Conservation (phyloP, 1,140 invertebrate genomes). For the Pogonomyrmex barbatus region DNA sequence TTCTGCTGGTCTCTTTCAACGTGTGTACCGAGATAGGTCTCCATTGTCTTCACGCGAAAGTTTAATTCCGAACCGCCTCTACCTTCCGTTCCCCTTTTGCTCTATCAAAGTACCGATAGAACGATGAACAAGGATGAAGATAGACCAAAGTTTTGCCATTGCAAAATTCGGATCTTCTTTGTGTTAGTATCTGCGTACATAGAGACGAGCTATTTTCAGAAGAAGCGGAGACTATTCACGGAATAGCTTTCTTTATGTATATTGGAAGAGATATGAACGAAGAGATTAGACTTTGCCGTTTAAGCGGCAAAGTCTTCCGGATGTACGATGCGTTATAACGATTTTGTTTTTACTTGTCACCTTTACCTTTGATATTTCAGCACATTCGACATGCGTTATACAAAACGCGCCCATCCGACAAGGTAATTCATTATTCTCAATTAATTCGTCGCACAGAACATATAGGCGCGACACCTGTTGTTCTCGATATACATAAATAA, state of each 20-base stretch:
- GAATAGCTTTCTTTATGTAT: constrained; percentile 16
- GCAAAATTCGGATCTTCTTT: constrained; percentile 38
- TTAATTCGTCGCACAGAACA: constrained; percentile 56
- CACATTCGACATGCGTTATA: neutral
- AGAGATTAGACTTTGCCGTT: constrained; percentile 8
- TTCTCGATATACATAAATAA: constrained; percentile 27
- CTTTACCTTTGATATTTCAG: constrained; percentile 23
- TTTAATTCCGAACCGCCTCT: constrained; percentile 71
- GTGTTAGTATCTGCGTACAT: neutral
- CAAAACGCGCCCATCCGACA: constrained; percentile 25
- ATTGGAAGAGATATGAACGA: neutral
- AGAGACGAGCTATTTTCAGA: neutral
- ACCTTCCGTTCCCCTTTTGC: constrained; percentile 55
- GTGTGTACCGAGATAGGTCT: constrained; percentile 66
- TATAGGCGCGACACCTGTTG: constrained; percentile 57
- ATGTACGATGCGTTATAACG: neutral
- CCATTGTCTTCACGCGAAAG: constrained; percentile 73
- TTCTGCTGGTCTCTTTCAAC: constrained; percentile 61
- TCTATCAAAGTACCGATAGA: constrained; percentile 60
- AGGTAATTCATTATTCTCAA: constrained; percentile 47
- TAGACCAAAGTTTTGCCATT: constrained; percentile 69
- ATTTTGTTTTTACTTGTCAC: neutral
- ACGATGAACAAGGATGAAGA: constrained; percentile 71
- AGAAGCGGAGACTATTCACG: neutral
- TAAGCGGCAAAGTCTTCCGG: neutral